A percentile compares a stretch with the other conserved stretches of the same genome.
Conservation (phyloP, 2,797 vertebrate species). For the Meriones psammophilus region DNA sequence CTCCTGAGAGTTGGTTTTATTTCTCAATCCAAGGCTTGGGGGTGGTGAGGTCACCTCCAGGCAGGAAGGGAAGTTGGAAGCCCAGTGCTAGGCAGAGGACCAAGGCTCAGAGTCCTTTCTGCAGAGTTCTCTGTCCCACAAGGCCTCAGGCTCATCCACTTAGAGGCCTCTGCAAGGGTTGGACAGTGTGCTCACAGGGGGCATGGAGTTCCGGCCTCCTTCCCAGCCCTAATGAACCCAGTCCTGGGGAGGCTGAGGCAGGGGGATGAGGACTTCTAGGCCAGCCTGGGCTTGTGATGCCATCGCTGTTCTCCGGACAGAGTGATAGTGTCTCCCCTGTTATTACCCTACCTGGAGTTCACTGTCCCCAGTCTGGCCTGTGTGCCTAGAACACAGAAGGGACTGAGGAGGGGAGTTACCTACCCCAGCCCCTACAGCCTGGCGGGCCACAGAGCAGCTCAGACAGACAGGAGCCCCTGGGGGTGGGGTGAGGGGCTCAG, state of each 20-base stretch:
- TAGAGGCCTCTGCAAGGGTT: not conserved
- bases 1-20: slow-evolving; percentile 35
- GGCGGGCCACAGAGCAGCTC: too few species aligned
- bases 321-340: not conserved
- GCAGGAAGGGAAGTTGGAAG: not conserved
- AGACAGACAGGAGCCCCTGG: not conserved
- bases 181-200: not conserved
- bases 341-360: not conserved
- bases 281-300: not conserved
- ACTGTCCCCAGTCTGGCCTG: not conserved
- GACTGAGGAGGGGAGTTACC: too few species aligned
- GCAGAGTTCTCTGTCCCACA: fast-evolving
- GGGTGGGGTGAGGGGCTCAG: not conserved
- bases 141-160: not conserved
- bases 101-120: too few species aligned
- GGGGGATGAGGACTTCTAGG: not conserved
- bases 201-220: too few species aligned
- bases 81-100: not conserved
- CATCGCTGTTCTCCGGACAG: not conserved
- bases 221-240: not conserved
- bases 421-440: fast-evolving
- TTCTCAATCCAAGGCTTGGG: not conserved
- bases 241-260: not conserved
- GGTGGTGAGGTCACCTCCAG: not conserved
- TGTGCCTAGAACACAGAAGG: not conserved